Evolutionary conservation across 2,113 vertebrate species (phyloP).

Genomic region (Spizaetus ornatus): DNA sequence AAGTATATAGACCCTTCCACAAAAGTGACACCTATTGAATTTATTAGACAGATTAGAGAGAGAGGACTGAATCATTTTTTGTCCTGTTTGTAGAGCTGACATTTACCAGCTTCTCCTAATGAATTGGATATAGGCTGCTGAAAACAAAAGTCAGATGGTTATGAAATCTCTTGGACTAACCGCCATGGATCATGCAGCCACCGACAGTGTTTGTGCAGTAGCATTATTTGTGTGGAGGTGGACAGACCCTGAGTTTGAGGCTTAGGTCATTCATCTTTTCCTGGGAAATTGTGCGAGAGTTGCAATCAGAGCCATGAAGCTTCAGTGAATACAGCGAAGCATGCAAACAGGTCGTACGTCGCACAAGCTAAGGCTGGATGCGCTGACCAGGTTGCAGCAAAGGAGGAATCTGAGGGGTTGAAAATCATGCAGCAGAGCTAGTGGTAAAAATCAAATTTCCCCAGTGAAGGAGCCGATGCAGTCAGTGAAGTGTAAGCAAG

Average conservation of each 20-base stretch:
- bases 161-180: neutral
- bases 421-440: neutral
- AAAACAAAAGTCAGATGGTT: constrained; percentile 18
- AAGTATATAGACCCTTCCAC: constrained; percentile 46
- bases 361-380: neutral
- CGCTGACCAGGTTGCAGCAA: neutral
- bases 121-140: constrained; percentile 2
- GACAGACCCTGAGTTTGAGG: neutral
- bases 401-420: neutral
- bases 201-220: neutral
- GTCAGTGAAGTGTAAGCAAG: neutral
- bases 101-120: constrained; percentile 38
- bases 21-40: constrained; percentile 62
- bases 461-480: neutral
- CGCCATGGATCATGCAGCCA: neutral
- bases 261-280: neutral
- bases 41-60: constrained; percentile 49
- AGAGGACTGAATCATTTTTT: constrained; percentile 26
- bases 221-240: neutral
- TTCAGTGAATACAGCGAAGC: neutral
- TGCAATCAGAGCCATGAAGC: neutral
- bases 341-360: accelerated
- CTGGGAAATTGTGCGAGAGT: neutral
- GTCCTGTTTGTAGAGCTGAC: constrained; percentile 24
- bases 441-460: neutral